phyloP scores from a whole-genome alignment of 2,113 vertebrate genomes.

The Lepisosteus oculatus region DNA sequence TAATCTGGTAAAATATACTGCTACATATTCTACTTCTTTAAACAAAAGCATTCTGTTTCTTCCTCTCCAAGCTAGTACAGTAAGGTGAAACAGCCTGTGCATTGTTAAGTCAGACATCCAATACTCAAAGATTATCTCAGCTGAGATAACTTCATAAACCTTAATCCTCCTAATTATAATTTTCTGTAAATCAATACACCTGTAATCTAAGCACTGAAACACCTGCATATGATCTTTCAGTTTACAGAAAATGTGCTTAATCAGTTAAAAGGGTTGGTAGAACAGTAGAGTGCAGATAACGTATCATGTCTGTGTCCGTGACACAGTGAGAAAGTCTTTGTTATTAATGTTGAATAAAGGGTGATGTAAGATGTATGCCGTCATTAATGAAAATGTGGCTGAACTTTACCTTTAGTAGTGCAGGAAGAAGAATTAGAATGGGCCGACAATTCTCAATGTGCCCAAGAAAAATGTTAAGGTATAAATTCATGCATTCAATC shows the following conservation, averaged over 20 bases:
- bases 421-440: no score
- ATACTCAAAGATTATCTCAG: neutral
- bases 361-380: constrained; percentile 4
- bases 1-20: no score
- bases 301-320: neutral
- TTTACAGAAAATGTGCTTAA: constrained; percentile 5
- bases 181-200: constrained; percentile 1
- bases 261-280: neutral
- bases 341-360: neutral
- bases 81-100: neutral
- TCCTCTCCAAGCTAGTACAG: neutral
- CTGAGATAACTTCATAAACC: neutral
- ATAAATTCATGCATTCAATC: no score
- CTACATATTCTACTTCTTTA: no score
- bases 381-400: neutral
- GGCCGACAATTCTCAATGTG: no score
- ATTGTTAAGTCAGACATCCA: constrained; percentile 7
- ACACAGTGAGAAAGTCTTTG: neutral
- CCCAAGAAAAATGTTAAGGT: no score
- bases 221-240: constrained; percentile 1
- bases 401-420: neutral
- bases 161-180: constrained; percentile 15
- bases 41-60: neutral
- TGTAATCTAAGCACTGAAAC: constrained; percentile 6
- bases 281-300: neutral